Percentiles rank a stretch among this genome's conserved stretches.
Evolutionary conservation across 2,888 invertebrate genomes (phyloP).

Genomic region (Adela reaumurella): DNA sequence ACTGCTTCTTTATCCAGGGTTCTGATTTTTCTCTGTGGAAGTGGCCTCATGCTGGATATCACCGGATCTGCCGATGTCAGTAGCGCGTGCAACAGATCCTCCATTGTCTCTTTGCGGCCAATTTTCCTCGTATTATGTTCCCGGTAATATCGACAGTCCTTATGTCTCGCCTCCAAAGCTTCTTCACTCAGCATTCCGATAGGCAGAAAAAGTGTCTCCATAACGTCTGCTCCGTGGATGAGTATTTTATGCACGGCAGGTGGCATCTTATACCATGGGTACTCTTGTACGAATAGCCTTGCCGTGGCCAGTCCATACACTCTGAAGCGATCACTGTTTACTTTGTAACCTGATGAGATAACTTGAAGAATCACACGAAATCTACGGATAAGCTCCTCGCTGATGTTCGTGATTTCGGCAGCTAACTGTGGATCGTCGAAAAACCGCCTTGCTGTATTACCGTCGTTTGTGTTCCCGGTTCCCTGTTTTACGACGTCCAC

Average conservation of each 20-base stretch:
- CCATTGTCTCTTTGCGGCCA: too few species aligned
- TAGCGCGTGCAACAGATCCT: too few species aligned
- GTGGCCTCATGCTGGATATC: too few species aligned
- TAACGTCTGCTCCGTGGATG: neutral
- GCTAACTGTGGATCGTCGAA: neutral
- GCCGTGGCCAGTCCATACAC: neutral
- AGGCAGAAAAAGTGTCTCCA: neutral
- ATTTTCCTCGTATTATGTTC: too few species aligned
- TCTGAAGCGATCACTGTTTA: neutral
- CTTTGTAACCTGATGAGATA: neutral
- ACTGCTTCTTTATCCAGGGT: too few species aligned
- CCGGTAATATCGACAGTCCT: too few species aligned
- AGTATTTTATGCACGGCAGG: neutral
- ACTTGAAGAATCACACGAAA: neutral
- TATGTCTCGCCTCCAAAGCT: too few species aligned
- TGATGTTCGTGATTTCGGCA: neutral
- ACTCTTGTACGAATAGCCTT: neutral
- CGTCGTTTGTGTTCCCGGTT: neutral
- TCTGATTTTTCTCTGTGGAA: too few species aligned
- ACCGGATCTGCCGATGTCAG: too few species aligned
- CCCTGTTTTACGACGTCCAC: neutral
- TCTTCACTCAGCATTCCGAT: too few species aligned
- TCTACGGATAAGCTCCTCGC: neutral
- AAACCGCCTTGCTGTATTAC: neutral
- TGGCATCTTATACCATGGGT: neutral